Evolutionary conservation across 2,888 invertebrate species (phyloP), one percentile per base, ranked within the genome.

Genomic region (Caenorhabditis virilis): DNA sequence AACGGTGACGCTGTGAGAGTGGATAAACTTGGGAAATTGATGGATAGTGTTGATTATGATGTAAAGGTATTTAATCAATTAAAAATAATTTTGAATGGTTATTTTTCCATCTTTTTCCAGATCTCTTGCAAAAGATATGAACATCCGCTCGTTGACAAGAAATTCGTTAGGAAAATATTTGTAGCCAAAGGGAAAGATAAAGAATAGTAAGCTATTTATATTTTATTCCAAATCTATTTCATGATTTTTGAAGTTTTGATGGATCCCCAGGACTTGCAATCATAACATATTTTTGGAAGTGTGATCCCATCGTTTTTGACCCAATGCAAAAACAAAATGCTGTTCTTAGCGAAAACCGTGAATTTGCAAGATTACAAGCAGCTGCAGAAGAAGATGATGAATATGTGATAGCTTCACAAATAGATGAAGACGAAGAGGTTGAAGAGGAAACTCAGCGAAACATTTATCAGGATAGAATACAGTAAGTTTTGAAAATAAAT

Each of bases 151-250:
- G 68, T 69, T 6, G 59, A 65, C 0, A 65, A 68, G 38, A 56
- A 67, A 15, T 76, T 76, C 48, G 72, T 74, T 6, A 36, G 74
- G 22, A 76, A 76, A 55, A 74, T 76, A 41, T 76, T 69, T 58
- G 68, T 69, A 20, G 72, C 64, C 11, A 63, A 64, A 42, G 55
- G 63, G 1, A 49, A 48, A 5, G 39, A 43, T 26, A 39, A 50
- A 2, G 59, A 51, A 11, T 35, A 13, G 55, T 64, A 25, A 46
- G 54, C 41, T 22, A 16, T 13, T 15, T 11, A 15, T 39, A 2
- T 2, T 16, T 51, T 30, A 18, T 18, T 54, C 7, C 2, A 15
- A 39, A 20, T 20, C 6, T 27, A 22, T 20, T 16, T 36, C 25
- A n/a, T 45, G 7, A 2, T 20, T 35, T 43, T 50, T 41, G 5